Evolutionary conservation across 2,113 vertebrate species (phyloP), one percentile per base, ranked within the genome.

Genomic region (Mesoclemmys tuberculata): DNA sequence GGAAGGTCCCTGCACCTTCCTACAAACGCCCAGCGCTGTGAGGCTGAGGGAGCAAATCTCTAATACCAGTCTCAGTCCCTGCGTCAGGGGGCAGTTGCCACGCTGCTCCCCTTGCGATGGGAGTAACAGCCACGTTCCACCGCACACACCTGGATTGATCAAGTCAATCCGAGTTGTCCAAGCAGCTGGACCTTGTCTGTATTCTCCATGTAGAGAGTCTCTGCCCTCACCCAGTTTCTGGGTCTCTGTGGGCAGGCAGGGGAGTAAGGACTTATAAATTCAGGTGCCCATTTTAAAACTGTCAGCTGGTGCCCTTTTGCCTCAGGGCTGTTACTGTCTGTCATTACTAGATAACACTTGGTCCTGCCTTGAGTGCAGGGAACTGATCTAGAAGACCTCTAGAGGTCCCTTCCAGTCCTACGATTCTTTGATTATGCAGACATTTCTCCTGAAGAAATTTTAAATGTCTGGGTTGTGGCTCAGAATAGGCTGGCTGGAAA

Each of bases 221-320:
- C 9, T 61, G 22, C 18, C n/a, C 11, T 51, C 44, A 13, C 12
- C 74, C 5, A 3, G 2, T 3, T 27, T 38, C 84, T 51, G 78
- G 61, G 49, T 22, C 12, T 46, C 82, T 3, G 0, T 2, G 19
- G 55, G 3, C 2, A 80, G 41, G 7, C 44, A 51, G 2, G 7
- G 12, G 1, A 84, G 46, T 31, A 56, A 44, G 3, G 5, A 51
- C 0, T 0, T n/a, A 41, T 78, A 64, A 35, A 74, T 93, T 83
- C 88, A 68, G 90, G 0, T 64, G 81, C 81, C 24, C 26, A 29
- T 82, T 89, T 82, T 58, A 31, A 90, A 80, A 64, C 13, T 35
- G 31, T 11, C 16, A n/a, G 7, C 31, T 35, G 61, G 61, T 64
- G 16, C 35, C 13, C 58, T 61, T 61, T 52, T 29, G 13, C 58